phyloP scores from a whole-genome alignment of 1,140 invertebrate species.

The Conus betulinus region DNA sequence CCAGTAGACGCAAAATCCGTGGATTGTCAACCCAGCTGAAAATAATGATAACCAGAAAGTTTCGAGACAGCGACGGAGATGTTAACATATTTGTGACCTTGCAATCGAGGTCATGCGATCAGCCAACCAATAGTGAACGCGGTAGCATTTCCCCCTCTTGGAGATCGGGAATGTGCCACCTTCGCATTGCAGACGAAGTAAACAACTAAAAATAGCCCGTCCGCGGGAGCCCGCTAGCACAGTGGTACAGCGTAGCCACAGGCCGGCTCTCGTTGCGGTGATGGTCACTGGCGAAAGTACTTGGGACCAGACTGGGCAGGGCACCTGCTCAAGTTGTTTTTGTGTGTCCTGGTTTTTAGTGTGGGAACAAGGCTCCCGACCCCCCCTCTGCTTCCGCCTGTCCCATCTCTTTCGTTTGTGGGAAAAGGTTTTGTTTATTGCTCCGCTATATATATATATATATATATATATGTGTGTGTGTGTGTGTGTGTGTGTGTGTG shows the following conservation, averaged over 20 bases:
- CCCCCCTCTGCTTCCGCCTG: too few relatives aligned
- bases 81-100: slow-evolving; percentile 25
- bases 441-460: too few relatives aligned
- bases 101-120: slow-evolving; percentile 31
- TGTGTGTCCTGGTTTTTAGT: neutral
- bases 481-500: too few relatives aligned
- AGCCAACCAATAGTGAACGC: slow-evolving; percentile 27
- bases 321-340: neutral
- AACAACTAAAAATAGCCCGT: slow-evolving; percentile 40
- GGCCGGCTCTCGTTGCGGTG: too few relatives aligned
- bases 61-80: neutral
- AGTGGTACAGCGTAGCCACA: neutral
- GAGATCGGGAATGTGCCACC: slow-evolving; percentile 33
- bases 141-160: slow-evolving; percentile 13
- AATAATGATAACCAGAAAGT: neutral
- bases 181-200: slow-evolving; percentile 27
- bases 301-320: neutral
- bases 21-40: neutral
- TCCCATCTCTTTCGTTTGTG: too few relatives aligned
- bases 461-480: too few relatives aligned
- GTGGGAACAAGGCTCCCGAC: too few relatives aligned
- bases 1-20: neutral
- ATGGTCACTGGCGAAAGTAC: neutral
- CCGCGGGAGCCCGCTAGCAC: slow-evolving; percentile 24
- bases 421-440: too few relatives aligned